Conservation (phyloP, 2,113 vertebrate genomes). For the Corynorhinus townsendii region DNA sequence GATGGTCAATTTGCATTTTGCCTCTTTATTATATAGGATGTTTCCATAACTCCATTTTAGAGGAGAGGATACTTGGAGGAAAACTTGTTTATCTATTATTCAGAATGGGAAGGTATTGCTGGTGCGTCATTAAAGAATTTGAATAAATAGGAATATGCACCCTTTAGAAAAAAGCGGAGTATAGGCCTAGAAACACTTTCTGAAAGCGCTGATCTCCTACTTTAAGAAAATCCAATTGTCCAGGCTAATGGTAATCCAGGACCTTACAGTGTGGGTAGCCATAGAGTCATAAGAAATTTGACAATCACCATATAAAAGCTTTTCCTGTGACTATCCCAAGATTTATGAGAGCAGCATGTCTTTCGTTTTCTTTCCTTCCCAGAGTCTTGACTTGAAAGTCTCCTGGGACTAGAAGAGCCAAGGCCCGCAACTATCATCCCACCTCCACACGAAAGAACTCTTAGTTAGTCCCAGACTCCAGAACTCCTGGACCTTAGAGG, state of each 20-base stretch:
- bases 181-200: not conserved
- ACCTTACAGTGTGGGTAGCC: not conserved
- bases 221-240: conserved; percentile 20
- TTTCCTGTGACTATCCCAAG: not conserved
- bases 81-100: not conserved
- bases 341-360: not conserved
- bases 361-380: not conserved
- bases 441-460: not conserved
- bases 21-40: too few relatives aligned
- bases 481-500: not conserved
- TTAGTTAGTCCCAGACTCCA: not conserved
- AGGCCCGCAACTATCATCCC: not conserved
- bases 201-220: not conserved
- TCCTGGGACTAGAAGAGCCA: not conserved
- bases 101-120: not conserved
- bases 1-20: too few relatives aligned
- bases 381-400: not conserved
- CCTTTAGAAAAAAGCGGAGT: not conserved
- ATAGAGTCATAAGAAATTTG: not conserved
- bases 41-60: not conserved
- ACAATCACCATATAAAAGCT: not conserved
- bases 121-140: not conserved
- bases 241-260: not conserved
- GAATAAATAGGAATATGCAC: not conserved
- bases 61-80: not conserved